Conservation (phyloP, 2,113 vertebrate species). For the Coracopsis vasa region DNA sequence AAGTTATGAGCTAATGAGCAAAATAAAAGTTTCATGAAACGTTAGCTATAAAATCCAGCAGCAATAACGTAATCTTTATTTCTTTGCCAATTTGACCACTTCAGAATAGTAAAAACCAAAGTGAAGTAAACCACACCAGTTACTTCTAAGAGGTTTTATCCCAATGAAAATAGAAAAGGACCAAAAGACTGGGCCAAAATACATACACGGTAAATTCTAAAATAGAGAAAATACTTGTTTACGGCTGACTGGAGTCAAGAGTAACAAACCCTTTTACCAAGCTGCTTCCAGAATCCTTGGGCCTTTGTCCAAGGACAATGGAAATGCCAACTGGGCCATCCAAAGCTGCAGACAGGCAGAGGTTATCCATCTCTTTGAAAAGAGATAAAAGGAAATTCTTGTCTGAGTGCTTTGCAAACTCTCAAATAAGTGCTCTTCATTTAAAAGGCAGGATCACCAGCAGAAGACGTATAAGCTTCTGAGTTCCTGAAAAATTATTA, state of each 20-base stretch:
- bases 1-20: constrained; percentile 10
- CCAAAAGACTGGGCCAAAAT: not conserved
- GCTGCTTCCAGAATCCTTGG: constrained; percentile 21
- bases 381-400: not conserved
- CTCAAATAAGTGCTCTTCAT: not conserved
- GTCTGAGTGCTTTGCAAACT: not conserved
- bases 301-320: not conserved
- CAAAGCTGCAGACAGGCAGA: not conserved
- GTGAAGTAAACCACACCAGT: not conserved
- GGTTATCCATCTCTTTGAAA: constrained; percentile 19
- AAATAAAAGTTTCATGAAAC: not conserved
- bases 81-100: constrained; percentile 11
- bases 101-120: not conserved
- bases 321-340: constrained; percentile 42
- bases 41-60: constrained; percentile 1
- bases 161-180: not conserved
- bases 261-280: not conserved
- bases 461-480: not conserved
- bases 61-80: not conserved
- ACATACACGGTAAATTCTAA: not conserved
- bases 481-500: not conserved
- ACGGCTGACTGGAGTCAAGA: not conserved
- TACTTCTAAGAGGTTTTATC: not conserved
- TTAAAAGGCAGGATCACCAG: not conserved
- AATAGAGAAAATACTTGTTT: constrained; percentile 7